phyloP scores from a whole-genome alignment of 2,888 invertebrate species.

The Oasisia sp. region DNA sequence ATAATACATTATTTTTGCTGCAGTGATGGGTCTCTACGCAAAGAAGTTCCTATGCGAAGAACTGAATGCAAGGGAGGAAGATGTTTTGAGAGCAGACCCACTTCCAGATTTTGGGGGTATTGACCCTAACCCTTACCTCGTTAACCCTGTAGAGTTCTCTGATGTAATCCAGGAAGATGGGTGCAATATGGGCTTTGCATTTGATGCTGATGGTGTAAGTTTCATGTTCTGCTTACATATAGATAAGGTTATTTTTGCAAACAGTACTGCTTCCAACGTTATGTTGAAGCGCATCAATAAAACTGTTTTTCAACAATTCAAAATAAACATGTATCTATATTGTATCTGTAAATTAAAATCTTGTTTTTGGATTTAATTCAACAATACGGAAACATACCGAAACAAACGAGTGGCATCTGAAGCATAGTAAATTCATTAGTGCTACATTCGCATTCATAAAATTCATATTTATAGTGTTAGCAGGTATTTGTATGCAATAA shows the following conservation, averaged over 20 bases:
- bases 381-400: too few relatives aligned
- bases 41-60: slow-evolving; percentile 87
- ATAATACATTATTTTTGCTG: slow-evolving; percentile 42
- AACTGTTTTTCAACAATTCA: not conserved
- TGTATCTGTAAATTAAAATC: too few relatives aligned
- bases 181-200: slow-evolving; percentile 91
- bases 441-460: too few relatives aligned
- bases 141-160: slow-evolving; percentile 85
- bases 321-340: not conserved
- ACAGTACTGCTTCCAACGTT: not conserved
- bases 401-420: too few relatives aligned
- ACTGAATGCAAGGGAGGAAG: slow-evolving; percentile 79
- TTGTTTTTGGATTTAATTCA: too few relatives aligned
- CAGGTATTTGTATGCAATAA: too few relatives aligned
- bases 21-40: slow-evolving; percentile 97
- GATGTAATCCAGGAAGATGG: slow-evolving; percentile 73
- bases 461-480: too few relatives aligned
- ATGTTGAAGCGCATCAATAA: not conserved
- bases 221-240: not conserved
- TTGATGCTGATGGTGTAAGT: slow-evolving; percentile 93
- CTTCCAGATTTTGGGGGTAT: slow-evolving; percentile 94
- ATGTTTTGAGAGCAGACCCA: slow-evolving; percentile 82
- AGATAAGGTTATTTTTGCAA: not conserved
- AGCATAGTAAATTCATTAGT: too few relatives aligned
- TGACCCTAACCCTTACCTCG: slow-evolving; percentile 96